These are phyloP conservation scores for Anableps anableps DNA, from an alignment of 2,797 vertebrate species.

Conservation along the genomic window DNA sequence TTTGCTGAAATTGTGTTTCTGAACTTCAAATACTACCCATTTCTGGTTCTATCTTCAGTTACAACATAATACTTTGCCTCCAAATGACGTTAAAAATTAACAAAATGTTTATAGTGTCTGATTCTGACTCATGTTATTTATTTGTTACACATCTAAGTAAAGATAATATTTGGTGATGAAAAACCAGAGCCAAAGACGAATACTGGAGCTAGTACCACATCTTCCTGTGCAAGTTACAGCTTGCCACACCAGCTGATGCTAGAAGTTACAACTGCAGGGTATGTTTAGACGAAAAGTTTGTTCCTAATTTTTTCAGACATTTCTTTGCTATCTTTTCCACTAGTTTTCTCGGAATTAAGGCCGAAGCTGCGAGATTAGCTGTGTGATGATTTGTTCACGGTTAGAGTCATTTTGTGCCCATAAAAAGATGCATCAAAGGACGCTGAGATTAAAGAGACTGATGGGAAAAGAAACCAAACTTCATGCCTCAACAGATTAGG, in stretches of 20 bases:
- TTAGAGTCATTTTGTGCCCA: constrained; percentile 19
- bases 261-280: constrained; percentile 28
- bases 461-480: constrained; percentile 3
- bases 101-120: not conserved
- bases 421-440: constrained; percentile 22
- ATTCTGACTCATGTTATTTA: not conserved
- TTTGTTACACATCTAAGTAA: constrained; percentile 7
- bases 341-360: constrained; percentile 46
- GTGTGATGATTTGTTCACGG: constrained; percentile 12
- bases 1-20: constrained; percentile 7
- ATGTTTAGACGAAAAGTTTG: constrained; percentile 20
- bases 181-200: constrained; percentile 22
- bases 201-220: constrained; percentile 4
- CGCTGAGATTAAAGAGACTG: constrained; percentile 1
- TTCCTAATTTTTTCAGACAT: constrained; percentile 24
- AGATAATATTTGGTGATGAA: constrained; percentile 6
- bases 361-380: constrained; percentile 42
- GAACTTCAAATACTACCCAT: not conserved
- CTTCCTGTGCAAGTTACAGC: constrained; percentile 2
- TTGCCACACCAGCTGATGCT: not conserved
- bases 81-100: not conserved
- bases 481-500: constrained; percentile 19
- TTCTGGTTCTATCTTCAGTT: not conserved
- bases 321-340: constrained; percentile 12
- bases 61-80: not conserved